A percentile compares a stretch with the other conserved stretches of the same genome.
phyloP scores from a whole-genome alignment of 2,113 vertebrate genomes.

The Salvelinus sp. region DNA sequence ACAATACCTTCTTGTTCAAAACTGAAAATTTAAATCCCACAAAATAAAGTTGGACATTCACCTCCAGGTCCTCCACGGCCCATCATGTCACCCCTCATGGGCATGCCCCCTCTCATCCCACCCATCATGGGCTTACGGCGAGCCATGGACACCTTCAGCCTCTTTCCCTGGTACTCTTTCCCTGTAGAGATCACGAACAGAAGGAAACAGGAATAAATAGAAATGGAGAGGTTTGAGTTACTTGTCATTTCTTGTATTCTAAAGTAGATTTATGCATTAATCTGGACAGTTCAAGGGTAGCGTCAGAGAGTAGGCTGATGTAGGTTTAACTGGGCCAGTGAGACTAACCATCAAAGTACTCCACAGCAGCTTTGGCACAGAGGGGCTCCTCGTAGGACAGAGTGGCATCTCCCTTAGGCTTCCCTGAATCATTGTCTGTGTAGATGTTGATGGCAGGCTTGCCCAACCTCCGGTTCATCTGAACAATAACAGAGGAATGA shows the following conservation, averaged over 20 bases:
- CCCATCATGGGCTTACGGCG: slow-evolving; percentile 89
- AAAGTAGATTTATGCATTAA: neutral
- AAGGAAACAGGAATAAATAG: neutral
- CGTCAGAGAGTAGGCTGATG: neutral
- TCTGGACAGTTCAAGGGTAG: neutral
- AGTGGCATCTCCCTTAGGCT: slow-evolving; percentile 94
- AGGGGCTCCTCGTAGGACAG: slow-evolving; percentile 91
- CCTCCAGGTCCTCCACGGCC: slow-evolving; percentile 81
- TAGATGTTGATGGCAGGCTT: slow-evolving; percentile 95
- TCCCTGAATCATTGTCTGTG: slow-evolving; percentile 91
- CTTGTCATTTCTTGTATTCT: too few relatives aligned
- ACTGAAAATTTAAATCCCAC: too few relatives aligned
- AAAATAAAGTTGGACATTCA: too few relatives aligned
- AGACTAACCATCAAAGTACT: slow-evolving; percentile 90
- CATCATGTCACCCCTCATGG: slow-evolving; percentile 86
- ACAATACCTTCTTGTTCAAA: neutral
- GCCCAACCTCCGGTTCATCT: slow-evolving; percentile 96
- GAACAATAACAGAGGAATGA: neutral
- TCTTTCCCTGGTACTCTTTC: slow-evolving; percentile 88
- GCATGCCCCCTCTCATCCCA: slow-evolving; percentile 85
- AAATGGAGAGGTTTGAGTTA: too few relatives aligned
- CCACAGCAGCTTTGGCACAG: slow-evolving; percentile 91
- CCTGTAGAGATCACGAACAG: slow-evolving; percentile 63
- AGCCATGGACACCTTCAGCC: slow-evolving; percentile 86
- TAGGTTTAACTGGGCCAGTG: neutral